A percentile compares a stretch with the other conserved stretches of the same genome.
These are phyloP conservation scores for Magallana ariakensis DNA, from an alignment of 1,140 invertebrate genomes.

Conservation along the genomic window DNA sequence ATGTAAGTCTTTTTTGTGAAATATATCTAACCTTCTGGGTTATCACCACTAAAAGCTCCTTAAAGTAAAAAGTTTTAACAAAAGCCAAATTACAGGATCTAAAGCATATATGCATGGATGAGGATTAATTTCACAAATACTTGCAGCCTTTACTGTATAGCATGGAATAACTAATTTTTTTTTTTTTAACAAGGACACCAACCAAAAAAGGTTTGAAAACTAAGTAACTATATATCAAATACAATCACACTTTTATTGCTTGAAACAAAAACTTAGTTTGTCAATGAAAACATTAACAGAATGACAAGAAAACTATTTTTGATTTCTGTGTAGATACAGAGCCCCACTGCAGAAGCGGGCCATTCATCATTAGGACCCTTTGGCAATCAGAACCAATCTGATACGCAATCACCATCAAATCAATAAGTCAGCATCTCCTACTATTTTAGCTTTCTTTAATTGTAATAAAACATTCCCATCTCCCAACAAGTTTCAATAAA, in stretches of 20 bases:
- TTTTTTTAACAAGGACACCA: too few species aligned
- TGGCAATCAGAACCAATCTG: background rate
- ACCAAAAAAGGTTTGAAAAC: too few species aligned
- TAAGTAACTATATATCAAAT: background rate
- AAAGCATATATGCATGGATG: too few species aligned
- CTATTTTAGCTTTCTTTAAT: slow-evolving; percentile 19
- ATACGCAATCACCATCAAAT: background rate
- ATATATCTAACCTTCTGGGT: too few species aligned
- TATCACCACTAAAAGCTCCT: too few species aligned
- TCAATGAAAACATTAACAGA: background rate
- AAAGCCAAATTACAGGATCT: too few species aligned
- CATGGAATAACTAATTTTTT: too few species aligned
- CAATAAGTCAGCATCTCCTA: slow-evolving; percentile 11
- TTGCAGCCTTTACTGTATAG: too few species aligned
- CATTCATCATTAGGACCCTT: background rate
- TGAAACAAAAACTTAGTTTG: background rate
- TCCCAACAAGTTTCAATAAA: slow-evolving; percentile 32
- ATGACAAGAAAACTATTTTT: background rate
- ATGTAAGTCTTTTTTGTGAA: too few species aligned
- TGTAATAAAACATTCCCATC: slow-evolving; percentile 28
- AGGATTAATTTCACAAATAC: too few species aligned
- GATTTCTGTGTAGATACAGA: background rate
- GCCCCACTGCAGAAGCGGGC: background rate
- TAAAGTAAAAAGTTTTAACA: too few species aligned
- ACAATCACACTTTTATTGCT: background rate